These are phyloP conservation scores for Alexandromys fortis DNA, from an alignment of 2,113 vertebrate genomes.

Conservation along the genomic window DNA sequence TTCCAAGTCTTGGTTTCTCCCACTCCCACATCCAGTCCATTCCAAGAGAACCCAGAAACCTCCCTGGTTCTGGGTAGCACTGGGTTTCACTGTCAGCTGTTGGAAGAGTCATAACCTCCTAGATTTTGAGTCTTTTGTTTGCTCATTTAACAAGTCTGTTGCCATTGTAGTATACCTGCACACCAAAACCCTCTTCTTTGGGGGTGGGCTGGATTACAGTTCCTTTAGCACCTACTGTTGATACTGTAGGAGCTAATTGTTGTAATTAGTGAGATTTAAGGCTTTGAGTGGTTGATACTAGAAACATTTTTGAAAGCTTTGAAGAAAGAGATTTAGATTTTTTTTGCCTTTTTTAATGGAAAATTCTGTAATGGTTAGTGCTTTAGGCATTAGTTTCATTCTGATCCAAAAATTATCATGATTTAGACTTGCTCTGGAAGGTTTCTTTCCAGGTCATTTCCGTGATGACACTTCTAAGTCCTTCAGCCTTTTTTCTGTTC, in stretches of 20 bases:
- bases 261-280: conserved; percentile 17
- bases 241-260: conserved; percentile 20
- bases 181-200: not conserved
- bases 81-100: conserved; percentile 15
- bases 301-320: conserved; percentile 54
- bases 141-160: not conserved
- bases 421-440: conserved; percentile 1
- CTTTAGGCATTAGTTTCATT: conserved; percentile 49
- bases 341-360: not conserved
- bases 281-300: conserved; percentile 25
- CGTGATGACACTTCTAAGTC: conserved; percentile 2
- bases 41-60: not conserved
- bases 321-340: conserved; percentile 28
- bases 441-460: conserved; percentile 33
- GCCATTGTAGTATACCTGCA: not conserved
- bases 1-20: conserved; percentile 37
- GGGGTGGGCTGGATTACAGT: not conserved
- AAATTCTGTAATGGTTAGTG: conserved; percentile 32
- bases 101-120: not conserved
- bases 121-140: not conserved
- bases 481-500: not conserved
- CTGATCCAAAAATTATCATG: conserved; percentile 28
- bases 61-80: not conserved
- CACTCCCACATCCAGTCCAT: not conserved
- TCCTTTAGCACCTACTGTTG: conserved; percentile 5